Percentiles rank a stretch among this genome's conserved stretches.
Evolutionary conservation across 1,140 invertebrate species (phyloP).

Genomic region (Drosophila bocqueti): DNA sequence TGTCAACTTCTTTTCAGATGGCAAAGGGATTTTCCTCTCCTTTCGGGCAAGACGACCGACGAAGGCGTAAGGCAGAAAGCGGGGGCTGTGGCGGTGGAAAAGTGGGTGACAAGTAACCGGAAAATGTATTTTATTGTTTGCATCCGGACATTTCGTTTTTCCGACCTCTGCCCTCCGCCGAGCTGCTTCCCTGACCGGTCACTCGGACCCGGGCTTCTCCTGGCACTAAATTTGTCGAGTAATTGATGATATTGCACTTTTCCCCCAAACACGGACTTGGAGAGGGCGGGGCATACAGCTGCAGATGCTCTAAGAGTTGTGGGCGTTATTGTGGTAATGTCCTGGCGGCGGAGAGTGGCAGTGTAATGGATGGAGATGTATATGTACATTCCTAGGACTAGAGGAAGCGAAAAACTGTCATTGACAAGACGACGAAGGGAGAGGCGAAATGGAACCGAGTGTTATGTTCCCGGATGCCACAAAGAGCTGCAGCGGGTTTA

Average conservation of each 20-base stretch:
- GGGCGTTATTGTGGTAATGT: constrained; percentile 56
- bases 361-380: constrained; percentile 43
- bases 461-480: background rate
- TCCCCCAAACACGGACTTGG: constrained; percentile 19
- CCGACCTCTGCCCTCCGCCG: constrained; percentile 41
- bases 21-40: constrained; percentile 59
- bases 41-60: constrained; percentile 2
- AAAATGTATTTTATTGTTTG: constrained; percentile 84
- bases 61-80: background rate
- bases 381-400: constrained; percentile 1
- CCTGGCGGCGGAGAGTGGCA: constrained; percentile 30
- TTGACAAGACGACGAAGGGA: constrained; percentile 2
- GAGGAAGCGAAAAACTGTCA: constrained; percentile 19
- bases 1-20: constrained; percentile 68
- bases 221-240: constrained; percentile 76
- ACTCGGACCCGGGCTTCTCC: constrained; percentile 3
- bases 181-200: constrained; percentile 6
- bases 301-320: constrained; percentile 41
- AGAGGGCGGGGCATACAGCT: constrained; percentile 13
- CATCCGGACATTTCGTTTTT: constrained; percentile 77
- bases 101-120: constrained; percentile 82
- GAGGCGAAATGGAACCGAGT: background rate
- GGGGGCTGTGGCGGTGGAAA: constrained; percentile 47
- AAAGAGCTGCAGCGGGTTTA: background rate
- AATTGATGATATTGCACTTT: constrained; percentile 82